Base-by-base conservation (phyloP, 2,888 invertebrate species). In the Pachymerium ferrugineum region DNA sequence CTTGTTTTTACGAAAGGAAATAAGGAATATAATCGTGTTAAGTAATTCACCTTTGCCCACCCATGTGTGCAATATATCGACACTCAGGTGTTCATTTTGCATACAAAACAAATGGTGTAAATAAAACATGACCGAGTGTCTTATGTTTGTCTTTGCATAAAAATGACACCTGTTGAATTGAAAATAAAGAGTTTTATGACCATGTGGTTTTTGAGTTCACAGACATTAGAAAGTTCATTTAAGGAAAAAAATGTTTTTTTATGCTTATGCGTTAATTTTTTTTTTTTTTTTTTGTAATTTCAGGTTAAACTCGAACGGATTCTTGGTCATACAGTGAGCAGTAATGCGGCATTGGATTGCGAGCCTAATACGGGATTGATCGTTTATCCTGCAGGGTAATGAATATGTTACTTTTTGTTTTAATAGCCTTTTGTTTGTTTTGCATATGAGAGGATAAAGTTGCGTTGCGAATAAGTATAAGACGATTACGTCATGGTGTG, bases 311-410 rank as follows among this genome's bases (percentile, higher is more conserved):
- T 97, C 84, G 97, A 97, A 87, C 89, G 90, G 80, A 95, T 97
- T 75, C 87, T 97, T 80, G 97, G 97, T 78, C 87, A 97, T 81
- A 97, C 97, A n/a, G 94, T 95, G 75, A 88, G 90, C 81, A 93
- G 90, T 83, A 96, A 95, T 86, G 93, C 96, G 78, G 93, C 94
- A 25, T 86, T 97, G 79, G 92, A 91, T 84, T 93, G 91, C 82
- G 93, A 96, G 82, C 89, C 90, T 33, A 89, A 90, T 81, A 90
- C 90, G 76, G 94, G 95, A 80, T 86, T 91, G 74, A 89, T 97
- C 79, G 96, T 96, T 19, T 97, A 97, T 87, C 95, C 97, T 74
- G 97, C 97, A 79, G 97, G 97, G 97, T 97, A 83, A 91, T 93
- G 4, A 16, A 38, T 8, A 14, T 71, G 74, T 77, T 35, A 31